Conservation (phyloP, 2,888 invertebrate species). For the Saturnia pavonia region DNA sequence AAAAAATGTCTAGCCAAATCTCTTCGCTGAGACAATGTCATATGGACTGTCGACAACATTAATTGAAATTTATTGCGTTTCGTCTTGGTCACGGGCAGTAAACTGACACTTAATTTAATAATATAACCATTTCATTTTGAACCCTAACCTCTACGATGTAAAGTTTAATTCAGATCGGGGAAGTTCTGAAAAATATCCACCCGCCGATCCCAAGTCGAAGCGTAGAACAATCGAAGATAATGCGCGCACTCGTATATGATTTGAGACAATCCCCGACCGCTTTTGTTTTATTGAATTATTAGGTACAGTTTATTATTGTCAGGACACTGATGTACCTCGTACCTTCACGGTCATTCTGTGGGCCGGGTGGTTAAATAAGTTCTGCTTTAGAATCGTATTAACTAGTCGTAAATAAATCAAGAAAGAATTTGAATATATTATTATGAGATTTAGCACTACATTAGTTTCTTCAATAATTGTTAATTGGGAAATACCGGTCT, state of each 20-base stretch:
- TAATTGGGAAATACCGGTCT: too few relatives aligned
- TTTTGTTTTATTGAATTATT: conserved; percentile 74
- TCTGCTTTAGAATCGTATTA: neutral
- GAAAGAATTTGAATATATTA: too few relatives aligned
- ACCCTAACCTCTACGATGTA: conserved; percentile 37
- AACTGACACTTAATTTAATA: conserved; percentile 49
- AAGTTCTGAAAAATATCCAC: conserved; percentile 39
- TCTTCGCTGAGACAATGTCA: conserved; percentile 65
- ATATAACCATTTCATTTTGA: conserved; percentile 35
- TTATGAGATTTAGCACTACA: too few relatives aligned
- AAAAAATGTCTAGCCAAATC: conserved; percentile 63
- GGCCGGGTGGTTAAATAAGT: neutral
- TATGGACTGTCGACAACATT: conserved; percentile 66
- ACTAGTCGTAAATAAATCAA: neutral
- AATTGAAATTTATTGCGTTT: conserved; percentile 80
- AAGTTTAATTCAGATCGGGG: conserved; percentile 36
- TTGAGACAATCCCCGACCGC: conserved; percentile 71
- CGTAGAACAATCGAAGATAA: conserved; percentile 75
- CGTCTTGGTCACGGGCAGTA: conserved; percentile 57
- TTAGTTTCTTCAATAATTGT: too few relatives aligned
- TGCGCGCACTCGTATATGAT: conserved; percentile 72
- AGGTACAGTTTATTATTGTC: conserved; percentile 31
- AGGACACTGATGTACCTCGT: conserved; percentile 15
- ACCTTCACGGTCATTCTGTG: conserved; percentile 13
- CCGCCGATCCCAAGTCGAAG: conserved; percentile 33